Percentiles rank a stretch among this genome's conserved stretches.
These are phyloP conservation scores for Pluvialis apricaria DNA, from an alignment of 2,113 vertebrate genomes.

Conservation along the genomic window DNA sequence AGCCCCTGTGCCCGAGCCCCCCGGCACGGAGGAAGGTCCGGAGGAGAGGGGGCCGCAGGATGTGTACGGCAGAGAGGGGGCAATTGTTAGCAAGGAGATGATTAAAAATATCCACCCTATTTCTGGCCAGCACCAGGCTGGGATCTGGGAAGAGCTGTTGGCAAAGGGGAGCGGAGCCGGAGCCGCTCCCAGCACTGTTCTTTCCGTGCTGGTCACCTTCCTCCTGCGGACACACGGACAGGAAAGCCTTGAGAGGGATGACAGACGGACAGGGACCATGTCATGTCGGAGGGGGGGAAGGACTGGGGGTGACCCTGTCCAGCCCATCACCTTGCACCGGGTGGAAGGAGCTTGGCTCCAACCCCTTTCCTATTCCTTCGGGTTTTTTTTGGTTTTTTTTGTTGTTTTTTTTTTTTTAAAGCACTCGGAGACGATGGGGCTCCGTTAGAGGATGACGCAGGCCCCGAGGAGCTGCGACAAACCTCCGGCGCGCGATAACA, in stretches of 20 bases:
- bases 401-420: neutral
- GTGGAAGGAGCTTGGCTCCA: neutral
- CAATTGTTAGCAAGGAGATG: slow-evolving; percentile 2
- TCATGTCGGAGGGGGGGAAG: neutral
- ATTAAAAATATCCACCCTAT: slow-evolving; percentile 56
- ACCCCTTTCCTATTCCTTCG: neutral
- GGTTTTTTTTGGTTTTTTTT: too few species aligned
- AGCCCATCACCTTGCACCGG: neutral
- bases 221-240: neutral
- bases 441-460: slow-evolving; percentile 33
- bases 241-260: slow-evolving; percentile 49
- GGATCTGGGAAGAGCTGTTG: slow-evolving; percentile 44
- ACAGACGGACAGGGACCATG: neutral
- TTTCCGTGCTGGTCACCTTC: slow-evolving; percentile 12
- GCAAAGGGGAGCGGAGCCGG: slow-evolving; percentile 31
- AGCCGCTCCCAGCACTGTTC: slow-evolving; percentile 9
- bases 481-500: slow-evolving; percentile 29
- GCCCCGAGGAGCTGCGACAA: slow-evolving; percentile 41
- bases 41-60: neutral
- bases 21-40: neutral
- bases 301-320: neutral
- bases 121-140: slow-evolving; percentile 17
- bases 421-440: neutral
- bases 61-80: neutral
- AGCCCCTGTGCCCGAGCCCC: neutral